Percentiles rank a stretch among this genome's conserved stretches.
phyloP scores from a whole-genome alignment of 2,113 vertebrate genomes.

The Callipepla squamata region DNA sequence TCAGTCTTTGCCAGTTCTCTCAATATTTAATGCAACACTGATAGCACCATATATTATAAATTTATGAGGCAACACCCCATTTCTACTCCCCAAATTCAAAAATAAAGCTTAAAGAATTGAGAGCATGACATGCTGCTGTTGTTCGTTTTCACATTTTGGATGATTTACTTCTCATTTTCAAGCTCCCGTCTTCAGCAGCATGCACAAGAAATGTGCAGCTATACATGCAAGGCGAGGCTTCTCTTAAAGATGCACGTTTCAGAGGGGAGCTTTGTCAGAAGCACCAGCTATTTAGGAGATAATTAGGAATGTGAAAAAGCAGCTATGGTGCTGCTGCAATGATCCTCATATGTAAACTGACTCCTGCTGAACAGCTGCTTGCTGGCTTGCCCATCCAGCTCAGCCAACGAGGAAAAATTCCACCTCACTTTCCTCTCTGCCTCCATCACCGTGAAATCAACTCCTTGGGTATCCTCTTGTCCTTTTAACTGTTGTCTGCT shows the following conservation, averaged over 20 bases:
- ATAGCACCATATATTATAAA: not conserved
- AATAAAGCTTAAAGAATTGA: not conserved
- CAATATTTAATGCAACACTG: not conserved
- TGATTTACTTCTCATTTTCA: not conserved
- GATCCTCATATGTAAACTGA: not conserved
- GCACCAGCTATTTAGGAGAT: not conserved
- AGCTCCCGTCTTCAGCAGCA: accelerated
- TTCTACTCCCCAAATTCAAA: not conserved
- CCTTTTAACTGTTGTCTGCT: not conserved
- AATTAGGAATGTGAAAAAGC: not conserved
- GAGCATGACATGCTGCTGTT: not conserved
- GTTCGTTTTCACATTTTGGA: not conserved
- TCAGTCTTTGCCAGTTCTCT: not conserved
- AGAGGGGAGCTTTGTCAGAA: not conserved
- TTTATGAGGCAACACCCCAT: not conserved
- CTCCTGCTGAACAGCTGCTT: not conserved
- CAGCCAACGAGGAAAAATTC: not conserved
- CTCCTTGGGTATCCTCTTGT: not conserved
- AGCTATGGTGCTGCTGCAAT: not conserved
- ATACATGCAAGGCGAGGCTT: not conserved
- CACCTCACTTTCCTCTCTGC: not conserved
- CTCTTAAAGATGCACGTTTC: not conserved
- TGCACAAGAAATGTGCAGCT: not conserved
- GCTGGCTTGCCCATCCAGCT: accelerated
- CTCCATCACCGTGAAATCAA: not conserved